Conservation (phyloP, 1,140 invertebrate genomes). For the Popillia japonica region DNA sequence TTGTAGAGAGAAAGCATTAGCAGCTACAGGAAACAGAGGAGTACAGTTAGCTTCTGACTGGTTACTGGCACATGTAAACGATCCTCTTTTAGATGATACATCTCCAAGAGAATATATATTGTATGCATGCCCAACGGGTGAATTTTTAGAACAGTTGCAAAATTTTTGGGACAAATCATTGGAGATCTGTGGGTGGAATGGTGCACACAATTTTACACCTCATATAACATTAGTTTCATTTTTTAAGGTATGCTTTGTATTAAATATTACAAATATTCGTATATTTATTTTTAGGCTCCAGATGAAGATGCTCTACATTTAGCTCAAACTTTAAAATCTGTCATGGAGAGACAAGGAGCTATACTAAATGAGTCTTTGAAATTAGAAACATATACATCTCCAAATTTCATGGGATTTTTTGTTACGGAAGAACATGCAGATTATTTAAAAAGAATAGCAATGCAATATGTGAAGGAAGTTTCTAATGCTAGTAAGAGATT, state of each 20-base stretch:
- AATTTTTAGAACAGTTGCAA: constrained; percentile 73
- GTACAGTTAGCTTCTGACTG: constrained; percentile 89
- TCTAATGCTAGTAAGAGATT: constrained; percentile 76
- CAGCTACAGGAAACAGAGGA: constrained; percentile 86
- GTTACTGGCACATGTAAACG: constrained; percentile 88
- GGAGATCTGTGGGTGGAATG: constrained; percentile 81
- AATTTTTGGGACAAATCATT: constrained; percentile 84
- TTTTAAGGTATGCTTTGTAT: constrained; percentile 75
- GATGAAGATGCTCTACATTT: constrained; percentile 75
- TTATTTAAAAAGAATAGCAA: constrained; percentile 76
- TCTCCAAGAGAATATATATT: constrained; percentile 83
- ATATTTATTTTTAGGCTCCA: constrained; percentile 67
- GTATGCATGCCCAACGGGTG: constrained; percentile 84
- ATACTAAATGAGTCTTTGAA: constrained; percentile 69
- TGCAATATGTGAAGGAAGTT: constrained; percentile 80
- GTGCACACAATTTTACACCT: constrained; percentile 86
- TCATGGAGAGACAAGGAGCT: constrained; percentile 72
- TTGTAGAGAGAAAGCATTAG: constrained; percentile 84
- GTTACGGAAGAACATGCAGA: constrained; percentile 80
- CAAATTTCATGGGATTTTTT: constrained; percentile 89
- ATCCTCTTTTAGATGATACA: constrained; percentile 78
- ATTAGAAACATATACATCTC: constrained; percentile 82
- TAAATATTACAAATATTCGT: constrained; percentile 7
- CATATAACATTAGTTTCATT: constrained; percentile 90
- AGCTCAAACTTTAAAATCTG: constrained; percentile 70